Evolutionary conservation across 2,797 vertebrate genomes (phyloP), one percentile per base, ranked within the genome.

Genomic region (Protosalanx chinensis): DNA sequence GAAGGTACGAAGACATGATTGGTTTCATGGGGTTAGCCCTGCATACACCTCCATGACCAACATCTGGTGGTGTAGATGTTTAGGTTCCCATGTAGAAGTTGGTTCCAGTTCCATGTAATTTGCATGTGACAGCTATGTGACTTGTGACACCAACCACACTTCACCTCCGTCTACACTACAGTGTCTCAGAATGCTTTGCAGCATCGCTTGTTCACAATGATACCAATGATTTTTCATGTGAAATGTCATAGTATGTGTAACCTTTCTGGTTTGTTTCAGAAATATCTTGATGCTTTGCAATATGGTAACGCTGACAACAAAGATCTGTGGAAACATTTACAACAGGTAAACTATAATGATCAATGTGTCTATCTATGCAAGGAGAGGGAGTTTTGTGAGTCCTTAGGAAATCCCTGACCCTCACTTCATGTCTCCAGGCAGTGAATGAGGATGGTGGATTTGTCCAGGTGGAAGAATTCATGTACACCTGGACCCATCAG

Each of bases 401-500:
- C 3, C 51, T n/a, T 5, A 46, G 41, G 18, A 16, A 16, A 56
- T 6, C 51, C 51, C 51, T 53, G 51, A 53, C 51, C 51, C 51
- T 53, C 41, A 13, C 41, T 3, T 46, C 41, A 56, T n/a, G 51
- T 37, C 2, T 60, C 8, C 1, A 92, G 90, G 84, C 77, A 0
- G 64, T 71, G 0, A 0, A 53, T 18, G 62, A 0, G 0, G 13
- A 71, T 0, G 0, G 2, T 0, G 49, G 59, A 23, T 51, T 89
- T 85, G 84, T 72, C 0, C 0, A 85, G 0, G 63, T 93, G 60
- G 46, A 75, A 0, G 0, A 0, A 2, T 1, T 92, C 6, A 92
- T 94, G 92, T 13, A 79, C 4, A 62, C 64, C 0, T 94, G 93
- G 93, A 90, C 81, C 3, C 79, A 73, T 18, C 90, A 93, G 67